A percentile compares a stretch with the other conserved stretches of the same genome.
Evolutionary conservation across 2,113 vertebrate species (phyloP).

Genomic region (Pseudonaja textilis): DNA sequence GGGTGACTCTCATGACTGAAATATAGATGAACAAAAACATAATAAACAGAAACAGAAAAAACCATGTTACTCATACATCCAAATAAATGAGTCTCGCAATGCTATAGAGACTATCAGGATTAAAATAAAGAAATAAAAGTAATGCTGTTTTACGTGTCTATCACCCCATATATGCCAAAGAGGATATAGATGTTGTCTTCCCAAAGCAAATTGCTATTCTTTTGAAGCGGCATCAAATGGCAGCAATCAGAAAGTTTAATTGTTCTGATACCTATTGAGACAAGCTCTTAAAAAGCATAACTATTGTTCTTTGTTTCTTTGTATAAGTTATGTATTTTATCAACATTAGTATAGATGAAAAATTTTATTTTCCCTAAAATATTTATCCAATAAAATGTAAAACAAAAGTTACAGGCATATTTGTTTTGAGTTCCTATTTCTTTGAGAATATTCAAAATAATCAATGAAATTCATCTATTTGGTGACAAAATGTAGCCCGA

Average conservation of each 20-base stretch:
- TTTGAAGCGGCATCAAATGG: background rate
- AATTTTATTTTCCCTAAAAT: background rate
- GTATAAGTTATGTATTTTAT: background rate
- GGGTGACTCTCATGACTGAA: background rate
- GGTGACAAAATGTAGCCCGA: background rate
- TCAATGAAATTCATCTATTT: background rate
- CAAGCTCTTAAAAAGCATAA: background rate
- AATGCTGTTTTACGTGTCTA: background rate
- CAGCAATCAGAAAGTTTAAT: background rate
- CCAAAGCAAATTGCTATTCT: background rate
- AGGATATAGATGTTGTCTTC: background rate
- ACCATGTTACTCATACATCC: background rate
- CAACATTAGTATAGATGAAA: background rate
- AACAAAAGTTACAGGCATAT: background rate
- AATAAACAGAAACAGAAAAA: background rate
- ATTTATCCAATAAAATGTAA: background rate
- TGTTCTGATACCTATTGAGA: background rate
- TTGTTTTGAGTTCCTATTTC: background rate
- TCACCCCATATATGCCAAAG: background rate
- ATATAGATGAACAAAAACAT: background rate
- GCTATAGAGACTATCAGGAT: background rate
- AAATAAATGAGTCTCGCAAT: background rate
- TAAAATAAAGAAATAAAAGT: background rate
- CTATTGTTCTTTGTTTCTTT: background rate
- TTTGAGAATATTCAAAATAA: background rate